These are phyloP conservation scores for Drosophila paulistorum DNA, from an alignment of 1,140 invertebrate species.

Conservation along the genomic window DNA sequence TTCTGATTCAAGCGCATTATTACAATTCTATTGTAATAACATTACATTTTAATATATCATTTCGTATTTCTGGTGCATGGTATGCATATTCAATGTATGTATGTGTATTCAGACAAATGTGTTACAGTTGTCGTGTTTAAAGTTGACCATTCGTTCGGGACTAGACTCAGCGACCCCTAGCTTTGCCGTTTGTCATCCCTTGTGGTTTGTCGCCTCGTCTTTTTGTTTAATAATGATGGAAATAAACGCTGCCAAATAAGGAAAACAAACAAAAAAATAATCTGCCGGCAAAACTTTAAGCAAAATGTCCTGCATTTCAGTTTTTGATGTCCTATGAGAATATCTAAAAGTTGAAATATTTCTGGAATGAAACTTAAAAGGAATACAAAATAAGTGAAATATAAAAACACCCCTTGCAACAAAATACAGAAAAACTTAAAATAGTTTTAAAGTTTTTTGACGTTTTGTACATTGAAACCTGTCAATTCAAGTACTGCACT, in stretches of 20 bases:
- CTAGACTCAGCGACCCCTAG: conserved; percentile 10
- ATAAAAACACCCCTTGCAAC: conserved; percentile 34
- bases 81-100: not conserved
- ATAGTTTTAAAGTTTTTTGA: conserved; percentile 68
- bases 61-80: no score
- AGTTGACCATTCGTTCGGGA: not conserved
- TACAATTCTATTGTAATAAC: no score
- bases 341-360: conserved; percentile 74
- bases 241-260: conserved; percentile 59
- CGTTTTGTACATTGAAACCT: conserved; percentile 42
- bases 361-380: conserved; percentile 58
- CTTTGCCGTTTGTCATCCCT: conserved; percentile 41
- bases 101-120: not conserved
- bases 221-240: conserved; percentile 79
- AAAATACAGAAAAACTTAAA: conserved; percentile 61
- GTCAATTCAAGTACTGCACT: conserved; percentile 62
- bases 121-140: not conserved
- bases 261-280: conserved; percentile 42
- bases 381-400: conserved; percentile 43
- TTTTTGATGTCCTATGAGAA: conserved; percentile 74
- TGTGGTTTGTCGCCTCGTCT: conserved; percentile 68
- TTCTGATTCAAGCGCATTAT: no score
- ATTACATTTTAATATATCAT: no score
- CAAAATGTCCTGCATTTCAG: conserved; percentile 74
- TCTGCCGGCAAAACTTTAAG: conserved; percentile 68